A percentile compares a stretch with the other conserved stretches of the same genome.
phyloP scores from a whole-genome alignment of 2,888 invertebrate species.

The Netelia inedita region DNA sequence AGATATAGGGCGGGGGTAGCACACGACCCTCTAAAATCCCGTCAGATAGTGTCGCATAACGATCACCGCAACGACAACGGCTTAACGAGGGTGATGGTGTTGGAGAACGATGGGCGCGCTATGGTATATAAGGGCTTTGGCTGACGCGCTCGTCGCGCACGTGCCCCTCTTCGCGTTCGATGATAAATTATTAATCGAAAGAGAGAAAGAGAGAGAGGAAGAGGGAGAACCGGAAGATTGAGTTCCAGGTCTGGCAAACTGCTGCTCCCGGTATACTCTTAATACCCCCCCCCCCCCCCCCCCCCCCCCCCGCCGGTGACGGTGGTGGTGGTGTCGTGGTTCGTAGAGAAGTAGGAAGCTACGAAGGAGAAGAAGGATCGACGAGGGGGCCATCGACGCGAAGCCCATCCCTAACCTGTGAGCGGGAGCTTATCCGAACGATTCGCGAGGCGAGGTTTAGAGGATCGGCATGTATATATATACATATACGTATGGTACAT shows the following conservation, averaged over 20 bases:
- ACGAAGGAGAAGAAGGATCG: constrained; percentile 58
- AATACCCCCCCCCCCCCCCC: neutral
- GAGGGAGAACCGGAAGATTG: constrained; percentile 53
- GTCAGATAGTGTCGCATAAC: constrained; percentile 48
- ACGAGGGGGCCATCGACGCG: constrained; percentile 46
- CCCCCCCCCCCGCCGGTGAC: no score
- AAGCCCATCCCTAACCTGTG: constrained; percentile 57
- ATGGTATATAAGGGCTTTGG: constrained; percentile 23
- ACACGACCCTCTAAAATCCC: constrained; percentile 41
- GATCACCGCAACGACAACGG: constrained; percentile 62
- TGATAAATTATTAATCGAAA: constrained; percentile 68
- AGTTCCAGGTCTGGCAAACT: constrained; percentile 55
- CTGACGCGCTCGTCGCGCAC: constrained; percentile 18
- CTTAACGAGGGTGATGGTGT: constrained; percentile 48
- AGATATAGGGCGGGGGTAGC: neutral
- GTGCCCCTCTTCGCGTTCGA: constrained; percentile 42
- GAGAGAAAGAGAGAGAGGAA: constrained; percentile 17
- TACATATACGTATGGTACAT: constrained; percentile 20
- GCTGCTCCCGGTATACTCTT: constrained; percentile 28
- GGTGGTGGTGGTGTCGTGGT: constrained; percentile 34
- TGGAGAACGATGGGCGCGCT: constrained; percentile 40
- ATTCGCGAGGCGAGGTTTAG: constrained; percentile 42
- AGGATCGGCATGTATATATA: constrained; percentile 24
- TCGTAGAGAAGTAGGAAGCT: constrained; percentile 42
- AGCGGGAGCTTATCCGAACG: constrained; percentile 64